Percentiles rank a stretch among this genome's conserved stretches.
These are phyloP conservation scores for Drosophila willistoni DNA, from an alignment of 1,140 invertebrate species.

Conservation along the genomic window DNA sequence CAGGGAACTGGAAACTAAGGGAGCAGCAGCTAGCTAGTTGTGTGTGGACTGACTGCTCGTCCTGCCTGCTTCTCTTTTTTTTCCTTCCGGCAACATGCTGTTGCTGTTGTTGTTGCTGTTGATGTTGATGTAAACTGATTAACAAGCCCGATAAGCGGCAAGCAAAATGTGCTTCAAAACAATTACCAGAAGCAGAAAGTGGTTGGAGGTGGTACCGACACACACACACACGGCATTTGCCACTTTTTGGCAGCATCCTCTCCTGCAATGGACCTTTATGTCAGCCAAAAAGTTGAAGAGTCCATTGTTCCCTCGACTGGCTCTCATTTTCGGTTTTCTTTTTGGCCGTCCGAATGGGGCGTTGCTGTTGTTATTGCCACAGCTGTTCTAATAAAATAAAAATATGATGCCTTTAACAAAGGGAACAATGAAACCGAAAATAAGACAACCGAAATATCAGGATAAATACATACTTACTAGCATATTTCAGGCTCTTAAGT, in stretches of 20 bases:
- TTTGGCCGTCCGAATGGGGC: neutral
- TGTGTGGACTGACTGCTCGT: conserved; percentile 33
- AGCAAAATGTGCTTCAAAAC: conserved; percentile 31
- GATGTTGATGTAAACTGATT: conserved; percentile 63
- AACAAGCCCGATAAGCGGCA: conserved; percentile 73
- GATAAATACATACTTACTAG: too few species aligned
- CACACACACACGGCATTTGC: conserved; percentile 29
- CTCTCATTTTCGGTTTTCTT: neutral
- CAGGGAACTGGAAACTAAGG: neutral
- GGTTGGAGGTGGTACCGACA: neutral
- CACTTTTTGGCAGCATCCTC: conserved; percentile 47
- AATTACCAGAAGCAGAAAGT: conserved; percentile 38
- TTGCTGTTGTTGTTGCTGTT: neutral
- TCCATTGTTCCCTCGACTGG: conserved; percentile 21
- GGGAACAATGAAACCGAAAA: conserved; percentile 7
- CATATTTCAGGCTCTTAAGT: too few species aligned
- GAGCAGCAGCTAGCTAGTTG: neutral
- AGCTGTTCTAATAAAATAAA: conserved; percentile 63
- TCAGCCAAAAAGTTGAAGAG: neutral
- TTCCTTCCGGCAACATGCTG: conserved; percentile 8
- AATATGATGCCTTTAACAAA: conserved; percentile 5
- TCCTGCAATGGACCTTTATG: conserved; percentile 3
- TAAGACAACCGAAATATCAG: conserved; percentile 5
- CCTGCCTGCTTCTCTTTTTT: neutral
- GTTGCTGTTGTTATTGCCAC: conserved; percentile 57